Percentiles rank a stretch among this genome's conserved stretches.
phyloP scores from a whole-genome alignment of 2,888 invertebrate genomes.

The Sisyra nigra region DNA sequence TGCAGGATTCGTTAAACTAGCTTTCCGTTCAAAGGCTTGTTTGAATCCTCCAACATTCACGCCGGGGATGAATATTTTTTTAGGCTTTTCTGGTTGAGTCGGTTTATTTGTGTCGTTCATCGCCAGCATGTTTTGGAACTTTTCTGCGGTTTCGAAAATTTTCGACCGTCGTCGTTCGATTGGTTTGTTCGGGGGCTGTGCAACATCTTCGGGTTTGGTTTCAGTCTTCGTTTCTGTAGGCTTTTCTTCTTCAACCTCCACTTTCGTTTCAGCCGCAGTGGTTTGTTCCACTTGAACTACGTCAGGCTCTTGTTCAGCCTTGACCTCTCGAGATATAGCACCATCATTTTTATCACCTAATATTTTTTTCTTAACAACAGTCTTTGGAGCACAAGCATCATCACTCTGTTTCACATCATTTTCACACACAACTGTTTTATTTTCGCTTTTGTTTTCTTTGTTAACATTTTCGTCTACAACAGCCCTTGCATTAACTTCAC shows the following conservation, averaged over 20 bases:
- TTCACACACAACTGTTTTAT: slow-evolving; percentile 11
- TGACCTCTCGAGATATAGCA: slow-evolving; percentile 4
- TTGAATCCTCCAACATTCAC: slow-evolving; percentile 78
- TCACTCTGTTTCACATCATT: slow-evolving; percentile 12
- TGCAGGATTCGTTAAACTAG: slow-evolving; percentile 36
- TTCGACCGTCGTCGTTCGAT: slow-evolving; percentile 46
- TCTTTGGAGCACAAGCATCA: slow-evolving; percentile 11
- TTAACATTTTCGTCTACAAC: slow-evolving; percentile 15
- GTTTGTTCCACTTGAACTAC: slow-evolving; percentile 11
- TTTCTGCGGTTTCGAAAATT: slow-evolving; percentile 53
- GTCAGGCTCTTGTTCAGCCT: slow-evolving; percentile 13
- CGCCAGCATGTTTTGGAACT: slow-evolving; percentile 40
- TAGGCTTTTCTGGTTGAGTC: slow-evolving; percentile 38
- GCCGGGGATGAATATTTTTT: slow-evolving; percentile 64
- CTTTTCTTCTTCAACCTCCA: slow-evolving; percentile 15
- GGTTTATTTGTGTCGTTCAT: slow-evolving; percentile 21
- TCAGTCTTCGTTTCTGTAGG: slow-evolving; percentile 15
- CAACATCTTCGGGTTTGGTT: slow-evolving; percentile 11
- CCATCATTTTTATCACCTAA: slow-evolving; percentile 12
- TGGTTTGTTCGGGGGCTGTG: slow-evolving; percentile 25
- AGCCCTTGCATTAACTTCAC: slow-evolving; percentile 24
- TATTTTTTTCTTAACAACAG: slow-evolving; percentile 13
- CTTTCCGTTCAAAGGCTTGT: slow-evolving; percentile 69
- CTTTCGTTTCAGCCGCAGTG: slow-evolving; percentile 11
- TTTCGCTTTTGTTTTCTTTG: slow-evolving; percentile 17